phyloP scores from a whole-genome alignment of 2,113 vertebrate genomes.

The Seriola aureovittata region DNA sequence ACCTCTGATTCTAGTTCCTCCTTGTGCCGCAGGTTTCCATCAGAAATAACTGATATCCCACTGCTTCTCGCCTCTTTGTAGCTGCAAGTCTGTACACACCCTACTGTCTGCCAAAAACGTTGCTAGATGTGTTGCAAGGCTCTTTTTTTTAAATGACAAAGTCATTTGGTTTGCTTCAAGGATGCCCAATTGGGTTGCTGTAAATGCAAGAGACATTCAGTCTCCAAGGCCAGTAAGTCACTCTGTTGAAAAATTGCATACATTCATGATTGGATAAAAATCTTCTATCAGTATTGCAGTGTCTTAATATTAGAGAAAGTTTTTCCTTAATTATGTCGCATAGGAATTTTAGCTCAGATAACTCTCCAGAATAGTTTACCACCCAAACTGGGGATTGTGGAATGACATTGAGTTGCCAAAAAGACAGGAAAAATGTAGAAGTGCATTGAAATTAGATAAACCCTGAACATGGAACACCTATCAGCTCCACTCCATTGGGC shows the following conservation, averaged over 20 bases:
- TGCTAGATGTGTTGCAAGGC: not conserved
- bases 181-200: not conserved
- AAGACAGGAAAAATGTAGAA: slow-evolving; percentile 16
- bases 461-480: slow-evolving; percentile 62
- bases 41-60: slow-evolving; percentile 17
- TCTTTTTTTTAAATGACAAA: not conserved
- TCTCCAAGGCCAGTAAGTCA: not conserved
- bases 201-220: not conserved
- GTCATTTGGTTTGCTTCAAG: not conserved
- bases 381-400: not conserved
- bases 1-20: slow-evolving; percentile 9
- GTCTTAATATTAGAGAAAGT: not conserved
- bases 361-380: slow-evolving; percentile 4
- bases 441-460: slow-evolving; percentile 58
- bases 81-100: not conserved
- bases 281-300: not conserved
- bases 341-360: slow-evolving; percentile 7
- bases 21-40: not conserved
- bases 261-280: not conserved
- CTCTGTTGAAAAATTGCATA: not conserved
- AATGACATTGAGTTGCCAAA: slow-evolving; percentile 49
- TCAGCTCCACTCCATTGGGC: slow-evolving; percentile 72
- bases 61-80: slow-evolving; percentile 10
- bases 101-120: not conserved
- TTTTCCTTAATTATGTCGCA: slow-evolving; percentile 2